Percentiles rank a stretch among this genome's conserved stretches.
Evolutionary conservation across 2,113 vertebrate genomes (phyloP).

Genomic region (Canis aureus): DNA sequence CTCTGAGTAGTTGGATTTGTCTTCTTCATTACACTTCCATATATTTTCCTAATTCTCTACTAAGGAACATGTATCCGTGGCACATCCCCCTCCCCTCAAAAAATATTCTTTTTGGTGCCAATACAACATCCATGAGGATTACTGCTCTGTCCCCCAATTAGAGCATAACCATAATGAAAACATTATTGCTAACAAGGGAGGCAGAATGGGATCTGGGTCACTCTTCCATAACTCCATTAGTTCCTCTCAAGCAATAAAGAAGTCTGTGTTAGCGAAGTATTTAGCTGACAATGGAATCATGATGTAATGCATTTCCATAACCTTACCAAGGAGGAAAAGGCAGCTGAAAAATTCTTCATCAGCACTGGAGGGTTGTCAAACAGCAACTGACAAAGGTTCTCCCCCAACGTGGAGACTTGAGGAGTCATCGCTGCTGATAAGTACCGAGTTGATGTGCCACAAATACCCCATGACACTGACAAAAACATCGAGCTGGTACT

Average conservation of each 20-base stretch:
- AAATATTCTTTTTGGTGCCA: background rate
- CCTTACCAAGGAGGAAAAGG: conserved; percentile 24
- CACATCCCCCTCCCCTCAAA: background rate
- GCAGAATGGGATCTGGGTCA: conserved; percentile 64
- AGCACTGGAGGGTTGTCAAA: background rate
- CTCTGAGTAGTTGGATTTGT: background rate
- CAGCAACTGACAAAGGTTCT: background rate
- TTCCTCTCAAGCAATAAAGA: conserved; percentile 55
- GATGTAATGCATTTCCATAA: conserved; percentile 47
- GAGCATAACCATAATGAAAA: conserved; percentile 58
- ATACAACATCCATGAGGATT: background rate
- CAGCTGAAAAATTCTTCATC: background rate
- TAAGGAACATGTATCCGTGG: background rate
- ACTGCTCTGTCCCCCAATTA: conserved; percentile 45
- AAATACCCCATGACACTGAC: background rate
- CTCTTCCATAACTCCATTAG: conserved; percentile 52
- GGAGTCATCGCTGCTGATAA: background rate
- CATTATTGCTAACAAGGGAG: conserved; percentile 59
- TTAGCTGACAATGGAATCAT: conserved; percentile 45
- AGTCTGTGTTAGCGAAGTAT: conserved; percentile 62
- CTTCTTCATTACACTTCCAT: background rate
- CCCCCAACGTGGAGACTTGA: background rate
- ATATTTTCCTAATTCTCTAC: conserved; percentile 25
- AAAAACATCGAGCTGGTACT: background rate
- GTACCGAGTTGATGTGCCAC: background rate